A percentile compares a stretch with the other conserved stretches of the same genome.
These are phyloP conservation scores for Rhinella marina DNA, from an alignment of 2,797 vertebrate species.

Conservation along the genomic window DNA sequence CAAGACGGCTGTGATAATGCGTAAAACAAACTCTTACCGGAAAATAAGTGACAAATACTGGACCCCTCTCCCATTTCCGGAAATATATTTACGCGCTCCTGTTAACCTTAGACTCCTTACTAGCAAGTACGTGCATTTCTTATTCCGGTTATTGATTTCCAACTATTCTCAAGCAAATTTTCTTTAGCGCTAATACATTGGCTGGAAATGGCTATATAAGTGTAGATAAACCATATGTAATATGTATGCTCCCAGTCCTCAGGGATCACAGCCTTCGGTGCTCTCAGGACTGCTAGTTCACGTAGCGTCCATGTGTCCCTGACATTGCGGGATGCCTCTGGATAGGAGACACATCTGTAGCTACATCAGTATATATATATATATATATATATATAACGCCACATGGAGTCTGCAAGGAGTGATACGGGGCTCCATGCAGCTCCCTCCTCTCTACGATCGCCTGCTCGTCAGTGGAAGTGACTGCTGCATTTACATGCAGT, in stretches of 20 bases:
- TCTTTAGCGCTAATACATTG: not conserved
- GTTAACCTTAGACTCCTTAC: not conserved
- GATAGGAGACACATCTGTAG: too few species aligned
- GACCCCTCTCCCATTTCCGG: not conserved
- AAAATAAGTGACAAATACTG: not conserved
- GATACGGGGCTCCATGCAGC: too few species aligned
- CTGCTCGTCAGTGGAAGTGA: too few species aligned
- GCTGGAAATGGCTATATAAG: not conserved
- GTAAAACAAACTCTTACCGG: not conserved
- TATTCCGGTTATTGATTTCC: slow-evolving; percentile 1
- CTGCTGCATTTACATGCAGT: too few species aligned
- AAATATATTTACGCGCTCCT: not conserved
- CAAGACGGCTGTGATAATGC: not conserved
- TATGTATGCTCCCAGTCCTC: not conserved
- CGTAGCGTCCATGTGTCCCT: not conserved
- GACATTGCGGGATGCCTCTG: not conserved
- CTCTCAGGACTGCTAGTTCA: not conserved
- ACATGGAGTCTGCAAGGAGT: too few species aligned
- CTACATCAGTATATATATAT: too few species aligned
- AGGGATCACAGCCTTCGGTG: too few species aligned
- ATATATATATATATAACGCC: too few species aligned
- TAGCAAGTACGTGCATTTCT: not conserved
- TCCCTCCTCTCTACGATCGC: too few species aligned
- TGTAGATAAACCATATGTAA: not conserved
- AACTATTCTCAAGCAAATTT: not conserved